Evolutionary conservation across 2,797 vertebrate species (phyloP), one percentile per base, ranked within the genome.

Genomic region (Holocentrus rufus): DNA sequence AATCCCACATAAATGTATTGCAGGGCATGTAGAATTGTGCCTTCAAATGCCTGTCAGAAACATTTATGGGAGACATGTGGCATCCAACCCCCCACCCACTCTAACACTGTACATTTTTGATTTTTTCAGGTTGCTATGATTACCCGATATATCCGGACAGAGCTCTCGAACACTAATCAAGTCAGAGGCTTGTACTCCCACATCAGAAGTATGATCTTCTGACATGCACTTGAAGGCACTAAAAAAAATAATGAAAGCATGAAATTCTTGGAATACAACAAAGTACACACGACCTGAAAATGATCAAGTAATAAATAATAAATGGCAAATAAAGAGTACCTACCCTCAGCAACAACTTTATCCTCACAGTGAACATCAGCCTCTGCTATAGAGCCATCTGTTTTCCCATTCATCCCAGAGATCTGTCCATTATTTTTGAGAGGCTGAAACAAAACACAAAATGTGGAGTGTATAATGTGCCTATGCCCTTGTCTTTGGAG

Each of bases 401-500:
- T 36, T 63, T 94, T 90, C 49, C 80, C 92, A 42, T 79, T 92
- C 71, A 92, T 53, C 3, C 90, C 91, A 63, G 94, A 91, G 85
- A 95, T 91, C 74, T 95, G 90, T n/a, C 88, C 92, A 61, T 92
- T 95, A 69, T 93, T 95, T 85, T 92, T 93, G 49, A 93, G 83
- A 78, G 92, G 66, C 96, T 97, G 83, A 75, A 90, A 80, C 39
- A 65, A 81, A 88, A 47, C 68, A 79, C 15, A 80, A 77, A 76
- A 65, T 36, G 53, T 20, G 68, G 13, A 74, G 67, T 54, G 17
- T 23, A 42, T 9, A 71, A 15, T 58, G 20, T 50, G 27, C 11
- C 0, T 57, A 58, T 50, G 11, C 18, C 52, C 20, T 47, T 54
- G 6, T 63, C 5, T 46, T 54, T 69, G 4, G 5, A 10, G 34